Percentiles rank a stretch among this genome's conserved stretches.
These are phyloP conservation scores for Ecliptopera silaceata DNA, from an alignment of 2,888 invertebrate species.

Conservation along the genomic window DNA sequence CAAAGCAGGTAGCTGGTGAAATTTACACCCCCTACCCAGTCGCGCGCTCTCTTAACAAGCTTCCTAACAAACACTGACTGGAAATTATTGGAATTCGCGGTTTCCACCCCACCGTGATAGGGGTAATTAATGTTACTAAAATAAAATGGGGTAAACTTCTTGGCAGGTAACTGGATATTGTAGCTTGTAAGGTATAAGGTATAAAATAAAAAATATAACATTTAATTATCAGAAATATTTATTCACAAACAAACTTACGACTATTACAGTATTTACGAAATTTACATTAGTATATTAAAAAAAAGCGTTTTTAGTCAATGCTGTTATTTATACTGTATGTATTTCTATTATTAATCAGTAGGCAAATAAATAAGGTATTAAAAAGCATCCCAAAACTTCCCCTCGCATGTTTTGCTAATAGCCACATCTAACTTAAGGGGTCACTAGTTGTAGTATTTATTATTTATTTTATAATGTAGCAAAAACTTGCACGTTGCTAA, in stretches of 20 bases:
- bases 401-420: slow-evolving; percentile 26
- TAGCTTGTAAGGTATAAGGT: too few relatives aligned
- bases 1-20: slow-evolving; percentile 59
- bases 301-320: neutral
- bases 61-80: slow-evolving; percentile 72
- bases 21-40: slow-evolving; percentile 69
- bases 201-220: too few relatives aligned
- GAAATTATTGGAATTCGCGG: slow-evolving; percentile 65
- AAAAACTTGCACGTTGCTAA: too few relatives aligned
- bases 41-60: slow-evolving; percentile 72
- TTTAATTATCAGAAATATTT: too few relatives aligned
- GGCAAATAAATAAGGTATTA: neutral
- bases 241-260: too few relatives aligned
- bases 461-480: neutral
- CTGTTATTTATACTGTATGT: neutral
- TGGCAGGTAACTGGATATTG: neutral
- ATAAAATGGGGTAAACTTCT: slow-evolving; percentile 19
- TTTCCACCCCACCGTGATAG: slow-evolving; percentile 44
- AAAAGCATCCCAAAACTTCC: slow-evolving; percentile 20
- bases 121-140: slow-evolving; percentile 40
- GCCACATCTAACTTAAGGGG: slow-evolving; percentile 29
- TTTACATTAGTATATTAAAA: too few relatives aligned
- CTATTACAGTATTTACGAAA: too few relatives aligned
- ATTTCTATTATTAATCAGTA: neutral
- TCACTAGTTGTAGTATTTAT: slow-evolving; percentile 26